Evolutionary conservation across 2,888 invertebrate genomes (phyloP).

Genomic region (Polydrusus cervinus): DNA sequence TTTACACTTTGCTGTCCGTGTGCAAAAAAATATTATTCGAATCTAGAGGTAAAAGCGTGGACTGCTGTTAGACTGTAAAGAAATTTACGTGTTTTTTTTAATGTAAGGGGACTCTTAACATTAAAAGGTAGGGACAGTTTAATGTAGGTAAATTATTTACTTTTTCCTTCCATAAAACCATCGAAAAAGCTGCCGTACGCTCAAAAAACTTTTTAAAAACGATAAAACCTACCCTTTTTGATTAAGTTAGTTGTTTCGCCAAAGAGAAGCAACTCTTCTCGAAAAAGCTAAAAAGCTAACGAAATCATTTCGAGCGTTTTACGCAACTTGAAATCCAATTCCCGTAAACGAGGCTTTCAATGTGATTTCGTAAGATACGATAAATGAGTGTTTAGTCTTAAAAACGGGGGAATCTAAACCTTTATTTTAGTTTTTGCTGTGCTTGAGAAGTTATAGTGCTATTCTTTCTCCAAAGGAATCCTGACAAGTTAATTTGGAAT

Average conservation of each 20-base stretch:
- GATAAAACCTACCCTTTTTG: conserved; percentile 38
- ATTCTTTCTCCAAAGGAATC: not conserved
- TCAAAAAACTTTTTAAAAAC: conserved; percentile 32
- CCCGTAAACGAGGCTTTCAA: conserved; percentile 46
- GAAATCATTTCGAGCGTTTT: conserved; percentile 50
- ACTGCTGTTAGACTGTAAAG: too few relatives aligned
- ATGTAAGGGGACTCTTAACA: too few relatives aligned
- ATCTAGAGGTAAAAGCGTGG: too few relatives aligned
- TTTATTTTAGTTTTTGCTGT: conserved; percentile 44
- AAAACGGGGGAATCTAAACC: conserved; percentile 41
- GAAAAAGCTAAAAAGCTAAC: conserved; percentile 47
- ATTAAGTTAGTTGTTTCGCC: conserved; percentile 49
- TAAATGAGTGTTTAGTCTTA: conserved; percentile 54
- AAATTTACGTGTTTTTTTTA: too few relatives aligned
- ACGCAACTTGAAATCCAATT: conserved; percentile 55
- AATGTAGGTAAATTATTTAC: conserved; percentile 4
- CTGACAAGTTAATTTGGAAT: conserved; percentile 13
- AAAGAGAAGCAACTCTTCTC: conserved; percentile 41
- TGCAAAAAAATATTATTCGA: too few relatives aligned
- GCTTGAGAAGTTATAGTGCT: conserved; percentile 19
- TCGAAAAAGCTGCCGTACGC: conserved; percentile 5
- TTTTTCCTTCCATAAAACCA: not conserved
- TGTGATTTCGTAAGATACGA: conserved; percentile 51
- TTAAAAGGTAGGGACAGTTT: not conserved
- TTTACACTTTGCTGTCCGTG: not conserved